Percentiles rank a stretch among this genome's conserved stretches.
Evolutionary conservation across 37 sponge, comb jelly and placozoan species (phyloP).

Genomic region (Diacarnus erythraeanus): DNA sequence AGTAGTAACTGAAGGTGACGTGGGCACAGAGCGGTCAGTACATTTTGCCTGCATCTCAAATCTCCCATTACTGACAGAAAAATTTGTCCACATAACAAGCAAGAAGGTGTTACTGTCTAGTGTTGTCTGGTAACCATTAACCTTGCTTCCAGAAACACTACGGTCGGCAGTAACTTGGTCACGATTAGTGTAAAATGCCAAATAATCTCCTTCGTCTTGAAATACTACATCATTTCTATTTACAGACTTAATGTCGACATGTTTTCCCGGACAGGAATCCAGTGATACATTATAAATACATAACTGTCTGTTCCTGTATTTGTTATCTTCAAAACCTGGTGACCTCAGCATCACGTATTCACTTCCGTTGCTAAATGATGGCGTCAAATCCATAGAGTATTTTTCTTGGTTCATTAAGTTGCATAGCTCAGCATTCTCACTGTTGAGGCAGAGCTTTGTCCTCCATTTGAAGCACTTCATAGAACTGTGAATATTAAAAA

Average conservation of each 20-base stretch:
- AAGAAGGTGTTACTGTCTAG: neutral
- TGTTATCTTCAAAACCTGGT: neutral
- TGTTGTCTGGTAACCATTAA: neutral
- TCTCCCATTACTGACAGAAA: neutral
- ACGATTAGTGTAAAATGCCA: neutral
- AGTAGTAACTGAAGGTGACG: neutral
- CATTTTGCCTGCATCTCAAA: neutral
- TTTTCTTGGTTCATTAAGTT: no score
- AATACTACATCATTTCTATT: neutral
- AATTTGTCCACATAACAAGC: neutral
- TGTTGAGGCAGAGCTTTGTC: no score
- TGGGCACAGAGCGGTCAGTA: neutral
- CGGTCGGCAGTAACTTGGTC: neutral
- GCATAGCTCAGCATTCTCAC: no score
- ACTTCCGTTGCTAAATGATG: no score
- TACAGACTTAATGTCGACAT: neutral
- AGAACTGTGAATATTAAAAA: no score
- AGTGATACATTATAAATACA: slow-evolving; percentile 3
- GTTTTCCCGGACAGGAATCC: neutral
- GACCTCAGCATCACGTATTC: no score
- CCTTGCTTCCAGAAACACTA: neutral
- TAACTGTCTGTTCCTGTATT: neutral
- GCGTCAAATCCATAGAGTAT: no score
- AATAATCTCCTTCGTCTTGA: neutral
- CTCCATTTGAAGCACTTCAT: no score